phyloP scores from a whole-genome alignment of 2,888 invertebrate species.

The Crepidodera aurea region DNA sequence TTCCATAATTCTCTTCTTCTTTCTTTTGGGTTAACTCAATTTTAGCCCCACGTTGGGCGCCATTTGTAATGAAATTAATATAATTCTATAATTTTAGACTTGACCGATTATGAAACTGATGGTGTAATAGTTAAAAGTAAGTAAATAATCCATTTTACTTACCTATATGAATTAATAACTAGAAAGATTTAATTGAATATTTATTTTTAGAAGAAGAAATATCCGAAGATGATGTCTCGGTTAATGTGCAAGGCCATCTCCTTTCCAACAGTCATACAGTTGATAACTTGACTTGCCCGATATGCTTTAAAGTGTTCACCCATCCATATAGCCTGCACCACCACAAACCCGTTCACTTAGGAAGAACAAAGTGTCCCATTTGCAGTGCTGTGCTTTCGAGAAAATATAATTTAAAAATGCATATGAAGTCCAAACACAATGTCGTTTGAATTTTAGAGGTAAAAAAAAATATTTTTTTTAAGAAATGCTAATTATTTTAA shows the following conservation, averaged over 20 bases:
- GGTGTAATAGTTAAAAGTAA: slow-evolving; percentile 26
- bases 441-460: slow-evolving; percentile 22
- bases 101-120: slow-evolving; percentile 23
- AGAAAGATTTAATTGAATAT: neutral
- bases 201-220: slow-evolving; percentile 36
- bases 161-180: neutral
- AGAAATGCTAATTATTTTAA: too few relatives aligned
- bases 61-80: too few relatives aligned
- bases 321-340: slow-evolving; percentile 42
- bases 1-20: too few relatives aligned
- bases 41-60: too few relatives aligned
- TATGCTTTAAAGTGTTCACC: slow-evolving; percentile 40
- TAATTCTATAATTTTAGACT: too few relatives aligned
- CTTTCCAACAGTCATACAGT: slow-evolving; percentile 19
- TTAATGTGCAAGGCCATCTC: slow-evolving; percentile 13
- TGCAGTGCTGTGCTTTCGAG: slow-evolving; percentile 45
- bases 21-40: too few relatives aligned
- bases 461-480: neutral
- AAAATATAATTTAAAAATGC: slow-evolving; percentile 44
- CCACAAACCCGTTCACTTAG: slow-evolving; percentile 43
- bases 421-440: slow-evolving; percentile 41
- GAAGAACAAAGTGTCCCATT: slow-evolving; percentile 44
- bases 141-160: slow-evolving; percentile 6
- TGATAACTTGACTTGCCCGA: slow-evolving; percentile 38
- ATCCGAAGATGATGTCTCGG: slow-evolving; percentile 25